phyloP scores from a whole-genome alignment of 2,888 invertebrate species.

The Lissocephala sabroskyi region DNA sequence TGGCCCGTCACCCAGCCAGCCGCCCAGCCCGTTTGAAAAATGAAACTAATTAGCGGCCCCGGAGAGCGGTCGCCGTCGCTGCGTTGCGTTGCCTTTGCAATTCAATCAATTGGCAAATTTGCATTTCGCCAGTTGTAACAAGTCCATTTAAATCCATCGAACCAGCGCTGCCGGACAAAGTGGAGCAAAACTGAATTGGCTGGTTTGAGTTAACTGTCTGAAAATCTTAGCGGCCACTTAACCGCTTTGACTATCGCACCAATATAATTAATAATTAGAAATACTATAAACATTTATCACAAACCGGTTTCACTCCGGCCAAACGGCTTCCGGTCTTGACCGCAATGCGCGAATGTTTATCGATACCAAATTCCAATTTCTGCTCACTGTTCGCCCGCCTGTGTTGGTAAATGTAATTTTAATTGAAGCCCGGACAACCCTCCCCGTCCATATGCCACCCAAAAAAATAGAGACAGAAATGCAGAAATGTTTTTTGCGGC shows the following conservation, averaged over 20 bases:
- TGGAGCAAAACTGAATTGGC: background rate
- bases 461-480: constrained; percentile 22
- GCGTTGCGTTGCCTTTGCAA: constrained; percentile 36
- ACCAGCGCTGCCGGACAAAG: constrained; percentile 41
- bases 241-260: background rate
- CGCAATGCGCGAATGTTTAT: constrained; percentile 2
- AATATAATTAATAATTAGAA: constrained; percentile 58
- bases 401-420: constrained; percentile 29
- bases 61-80: constrained; percentile 14
- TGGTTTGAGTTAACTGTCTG: background rate
- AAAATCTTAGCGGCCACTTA: background rate
- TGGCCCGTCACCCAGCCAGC: constrained; percentile 12
- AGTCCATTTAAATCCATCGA: constrained; percentile 31
- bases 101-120: constrained; percentile 64
- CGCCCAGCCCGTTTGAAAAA: constrained; percentile 2
- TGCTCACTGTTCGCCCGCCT: no score
- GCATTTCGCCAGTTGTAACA: constrained; percentile 50
- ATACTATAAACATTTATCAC: constrained; percentile 30
- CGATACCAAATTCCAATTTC: no score
- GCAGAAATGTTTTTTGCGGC: constrained; percentile 19
- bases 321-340: constrained; percentile 55
- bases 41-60: constrained; percentile 56
- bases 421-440: constrained; percentile 37
- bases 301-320: constrained; percentile 37
- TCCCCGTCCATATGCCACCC: constrained; percentile 33